Base-by-base conservation (phyloP, 2,797 vertebrate species). In the Sebastes umbrosus region DNA sequence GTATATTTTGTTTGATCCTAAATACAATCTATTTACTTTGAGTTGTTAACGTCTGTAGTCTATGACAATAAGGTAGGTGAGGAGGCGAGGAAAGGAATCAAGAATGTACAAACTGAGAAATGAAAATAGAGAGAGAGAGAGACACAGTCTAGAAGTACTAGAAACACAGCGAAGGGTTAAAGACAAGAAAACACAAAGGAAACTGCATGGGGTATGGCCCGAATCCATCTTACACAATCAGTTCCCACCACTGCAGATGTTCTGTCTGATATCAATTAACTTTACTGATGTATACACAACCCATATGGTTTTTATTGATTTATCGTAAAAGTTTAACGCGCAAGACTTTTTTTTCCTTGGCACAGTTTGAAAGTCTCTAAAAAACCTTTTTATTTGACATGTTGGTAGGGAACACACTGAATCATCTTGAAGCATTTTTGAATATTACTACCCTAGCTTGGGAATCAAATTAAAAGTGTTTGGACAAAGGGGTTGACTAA, bases 251-350 rank as follows among this genome's bases (percentile, higher is more conserved):
- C 22, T 29, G 64, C 32, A 29, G 20, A 84, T 14, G 34, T 55
- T 64, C 29, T 62, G 43, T 66, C 55, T 75, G 54, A 77, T 29
- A 69, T 72, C 62, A 77, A 20, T 83, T 63, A 60, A 20, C 39
- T 73, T 29, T 12, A 63, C 12, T 64, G 10, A 79, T 34, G n/a
- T 20, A 16, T 46, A 18, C 43, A 22, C 20, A 59, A 43, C 7
- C 16, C 75, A 77, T 73, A 12, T 75, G 69, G 67, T 20, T 52
- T 85, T 62, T 10, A 68, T 70, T 62, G 34, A 32, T 34, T 6
- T 2, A 20, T 14, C 3, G 13, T 60, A 34, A 80, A 66, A 69
- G 9, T 70, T 69, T 31, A 64, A 20, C 6, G 13, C 3, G 71
- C 58, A 55, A 55, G 16, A 63, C 14, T 20, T 59, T 73, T 68